These are phyloP conservation scores for Myopa testacea DNA, from an alignment of 2,888 invertebrate genomes.

Conservation along the genomic window DNA sequence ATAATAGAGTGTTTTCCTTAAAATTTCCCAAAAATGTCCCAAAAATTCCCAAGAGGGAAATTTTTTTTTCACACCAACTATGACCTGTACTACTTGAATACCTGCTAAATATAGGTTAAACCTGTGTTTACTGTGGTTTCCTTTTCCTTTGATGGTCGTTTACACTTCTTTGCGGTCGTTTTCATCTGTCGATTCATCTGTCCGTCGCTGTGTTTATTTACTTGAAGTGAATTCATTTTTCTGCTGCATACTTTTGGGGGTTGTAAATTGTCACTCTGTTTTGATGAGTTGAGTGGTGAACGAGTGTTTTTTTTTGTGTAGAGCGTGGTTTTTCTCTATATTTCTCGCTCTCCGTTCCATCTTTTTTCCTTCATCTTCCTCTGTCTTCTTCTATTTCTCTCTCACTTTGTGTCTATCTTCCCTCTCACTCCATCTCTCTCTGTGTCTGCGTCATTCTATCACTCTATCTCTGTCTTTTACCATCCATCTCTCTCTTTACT, in stretches of 20 bases:
- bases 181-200: conserved; percentile 4
- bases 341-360: no score
- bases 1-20: not conserved
- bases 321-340: no score
- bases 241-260: conserved; percentile 25
- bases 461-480: conserved; percentile 3
- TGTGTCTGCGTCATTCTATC: no score
- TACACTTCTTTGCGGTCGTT: conserved; percentile 1
- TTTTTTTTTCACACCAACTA: not conserved
- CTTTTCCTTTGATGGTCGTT: not conserved
- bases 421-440: not conserved
- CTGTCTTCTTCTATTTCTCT: not conserved
- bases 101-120: conserved; percentile 44
- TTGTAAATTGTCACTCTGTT: conserved; percentile 28
- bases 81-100: not conserved
- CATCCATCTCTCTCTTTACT: no score
- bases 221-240: not conserved
- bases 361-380: no score
- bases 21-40: not conserved
- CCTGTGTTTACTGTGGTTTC: conserved; percentile 42
- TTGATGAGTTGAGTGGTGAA: not conserved
- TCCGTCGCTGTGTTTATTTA: conserved; percentile 21
- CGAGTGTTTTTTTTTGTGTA: no score
- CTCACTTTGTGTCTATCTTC: no score
- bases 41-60: conserved; percentile 16